These are phyloP conservation scores for Amblyopsis rosae DNA, from an alignment of 2,113 vertebrate genomes.

Conservation along the genomic window DNA sequence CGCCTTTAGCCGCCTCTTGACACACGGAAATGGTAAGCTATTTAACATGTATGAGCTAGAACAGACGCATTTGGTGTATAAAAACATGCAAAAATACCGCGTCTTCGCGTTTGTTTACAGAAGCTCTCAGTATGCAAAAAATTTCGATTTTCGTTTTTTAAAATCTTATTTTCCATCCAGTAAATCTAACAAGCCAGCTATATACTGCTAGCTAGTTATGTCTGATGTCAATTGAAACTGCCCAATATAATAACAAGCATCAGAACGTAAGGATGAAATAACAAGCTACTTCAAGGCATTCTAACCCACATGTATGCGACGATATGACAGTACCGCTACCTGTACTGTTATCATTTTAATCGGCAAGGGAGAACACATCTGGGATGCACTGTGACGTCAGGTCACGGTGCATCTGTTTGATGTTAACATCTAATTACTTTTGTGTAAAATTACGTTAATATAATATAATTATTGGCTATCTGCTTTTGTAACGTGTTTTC, in stretches of 20 bases:
- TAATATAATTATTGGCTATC: too few species aligned
- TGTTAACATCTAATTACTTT: too few species aligned
- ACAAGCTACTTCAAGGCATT: not conserved
- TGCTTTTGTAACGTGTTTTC: too few species aligned
- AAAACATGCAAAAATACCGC: rapidly evolving
- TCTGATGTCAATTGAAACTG: constrained; percentile 12
- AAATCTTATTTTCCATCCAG: not conserved
- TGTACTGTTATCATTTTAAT: not conserved
- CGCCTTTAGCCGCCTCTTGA: constrained; percentile 58
- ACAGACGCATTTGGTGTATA: not conserved
- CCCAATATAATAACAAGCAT: not conserved
- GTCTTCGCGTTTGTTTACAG: rapidly evolving
- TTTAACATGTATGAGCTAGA: not conserved
- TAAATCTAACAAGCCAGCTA: constrained; percentile 18
- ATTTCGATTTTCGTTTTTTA: not conserved
- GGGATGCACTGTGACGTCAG: not conserved
- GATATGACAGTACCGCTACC: too few species aligned
- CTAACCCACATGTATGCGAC: too few species aligned
- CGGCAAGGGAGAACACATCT: not conserved
- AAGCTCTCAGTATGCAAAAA: rapidly evolving
- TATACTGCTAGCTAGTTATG: constrained; percentile 40
- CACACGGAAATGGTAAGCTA: constrained; percentile 73
- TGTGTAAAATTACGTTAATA: too few species aligned
- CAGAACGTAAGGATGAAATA: not conserved
- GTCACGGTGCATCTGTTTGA: not conserved